phyloP scores from a whole-genome alignment of 2,888 invertebrate genomes.

The Chrysina gloriosa region DNA sequence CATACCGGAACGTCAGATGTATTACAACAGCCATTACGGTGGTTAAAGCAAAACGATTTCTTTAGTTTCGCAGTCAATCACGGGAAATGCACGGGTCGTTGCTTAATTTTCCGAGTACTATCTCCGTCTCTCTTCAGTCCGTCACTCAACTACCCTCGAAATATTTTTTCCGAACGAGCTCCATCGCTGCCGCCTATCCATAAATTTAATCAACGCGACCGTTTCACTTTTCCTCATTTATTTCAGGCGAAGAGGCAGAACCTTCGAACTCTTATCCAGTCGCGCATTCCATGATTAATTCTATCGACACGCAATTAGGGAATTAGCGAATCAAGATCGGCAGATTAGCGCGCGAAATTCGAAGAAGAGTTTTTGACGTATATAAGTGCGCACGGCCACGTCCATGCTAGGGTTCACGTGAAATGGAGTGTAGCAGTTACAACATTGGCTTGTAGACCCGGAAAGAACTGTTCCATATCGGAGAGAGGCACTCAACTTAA shows the following conservation, averaged over 20 bases:
- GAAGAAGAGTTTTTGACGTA: conserved; percentile 30
- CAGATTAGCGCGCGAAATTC: conserved; percentile 19
- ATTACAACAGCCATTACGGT: conserved; percentile 23
- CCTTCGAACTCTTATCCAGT: too few relatives aligned
- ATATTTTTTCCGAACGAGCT: not conserved
- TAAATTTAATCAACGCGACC: conserved; percentile 19
- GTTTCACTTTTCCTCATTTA: conserved; percentile 4
- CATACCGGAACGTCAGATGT: not conserved
- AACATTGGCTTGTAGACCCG: conserved; percentile 53
- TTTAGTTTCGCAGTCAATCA: conserved; percentile 56
- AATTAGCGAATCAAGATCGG: conserved; percentile 28
- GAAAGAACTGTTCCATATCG: conserved; percentile 61
- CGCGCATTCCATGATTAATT: conserved; percentile 20
- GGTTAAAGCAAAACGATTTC: conserved; percentile 44
- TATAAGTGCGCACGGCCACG: not conserved
- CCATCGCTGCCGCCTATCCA: not conserved
- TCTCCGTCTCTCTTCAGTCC: conserved; percentile 50
- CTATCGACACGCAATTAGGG: conserved; percentile 7
- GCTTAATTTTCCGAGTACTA: conserved; percentile 58
- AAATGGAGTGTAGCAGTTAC: conserved; percentile 60
- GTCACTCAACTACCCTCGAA: conserved; percentile 37
- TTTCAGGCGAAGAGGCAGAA: too few relatives aligned
- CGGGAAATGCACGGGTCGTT: conserved; percentile 57
- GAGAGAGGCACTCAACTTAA: conserved; percentile 69
- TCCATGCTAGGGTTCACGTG: conserved; percentile 55